A percentile compares a stretch with the other conserved stretches of the same genome.
phyloP scores from a whole-genome alignment of 2,113 vertebrate species.

The Pontoporia blainvillei region DNA sequence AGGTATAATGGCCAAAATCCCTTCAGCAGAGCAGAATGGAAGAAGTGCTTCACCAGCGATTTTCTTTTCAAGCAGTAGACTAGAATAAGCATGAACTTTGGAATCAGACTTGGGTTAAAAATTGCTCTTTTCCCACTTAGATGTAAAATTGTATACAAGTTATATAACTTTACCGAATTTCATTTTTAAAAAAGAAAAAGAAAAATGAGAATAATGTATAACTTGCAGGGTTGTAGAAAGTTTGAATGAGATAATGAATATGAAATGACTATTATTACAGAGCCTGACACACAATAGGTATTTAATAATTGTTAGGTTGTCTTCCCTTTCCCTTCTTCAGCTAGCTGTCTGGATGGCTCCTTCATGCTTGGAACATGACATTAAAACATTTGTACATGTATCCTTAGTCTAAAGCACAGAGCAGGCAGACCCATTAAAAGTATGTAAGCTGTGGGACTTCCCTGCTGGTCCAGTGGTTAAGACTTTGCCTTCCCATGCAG shows the following conservation, averaged over 20 bases:
- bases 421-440: not conserved
- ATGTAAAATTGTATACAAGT: not conserved
- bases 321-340: not conserved
- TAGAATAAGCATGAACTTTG: not conserved
- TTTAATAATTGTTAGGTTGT: not conserved
- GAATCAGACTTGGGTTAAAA: not conserved
- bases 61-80: not conserved
- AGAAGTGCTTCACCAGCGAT: not conserved
- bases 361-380: not conserved
- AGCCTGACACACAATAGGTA: not conserved
- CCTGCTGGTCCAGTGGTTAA: too few species aligned
- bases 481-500: too few species aligned
- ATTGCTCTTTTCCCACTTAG: not conserved
- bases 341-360: not conserved
- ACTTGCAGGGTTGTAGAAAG: not conserved
- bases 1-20: not conserved
- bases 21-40: not conserved
- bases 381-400: not conserved
- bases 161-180: not conserved
- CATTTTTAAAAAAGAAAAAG: not conserved
- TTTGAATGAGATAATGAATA: not conserved
- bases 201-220: not conserved
- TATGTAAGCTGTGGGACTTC: not conserved
- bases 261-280: not conserved
- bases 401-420: not conserved